A percentile compares a stretch with the other conserved stretches of the same genome.
phyloP scores from a whole-genome alignment of 2,797 vertebrate genomes.

The Liasis olivaceus region DNA sequence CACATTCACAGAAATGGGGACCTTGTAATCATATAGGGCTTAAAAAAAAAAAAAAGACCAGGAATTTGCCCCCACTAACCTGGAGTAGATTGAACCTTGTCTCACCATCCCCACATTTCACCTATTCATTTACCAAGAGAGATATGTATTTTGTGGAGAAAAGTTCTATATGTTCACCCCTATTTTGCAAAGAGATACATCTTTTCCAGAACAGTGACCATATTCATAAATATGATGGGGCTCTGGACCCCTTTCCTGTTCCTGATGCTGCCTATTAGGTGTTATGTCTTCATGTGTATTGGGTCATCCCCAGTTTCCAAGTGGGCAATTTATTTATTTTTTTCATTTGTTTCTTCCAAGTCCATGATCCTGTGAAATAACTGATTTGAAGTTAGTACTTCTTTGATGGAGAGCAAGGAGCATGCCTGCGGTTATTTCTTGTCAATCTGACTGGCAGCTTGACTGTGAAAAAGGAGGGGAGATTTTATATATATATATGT shows the following conservation, averaged over 20 bases:
- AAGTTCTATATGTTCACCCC: neutral
- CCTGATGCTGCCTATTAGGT: no score
- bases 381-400: neutral
- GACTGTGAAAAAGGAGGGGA: neutral
- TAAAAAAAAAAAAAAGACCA: neutral
- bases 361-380: neutral
- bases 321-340: neutral
- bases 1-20: neutral
- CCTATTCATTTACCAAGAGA: neutral
- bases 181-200: neutral
- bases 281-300: neutral
- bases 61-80: neutral
- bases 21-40: neutral
- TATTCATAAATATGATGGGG: neutral
- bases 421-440: slow-evolving; percentile 1
- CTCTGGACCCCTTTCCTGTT: neutral
- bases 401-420: slow-evolving; percentile 5
- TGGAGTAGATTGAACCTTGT: neutral
- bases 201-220: neutral
- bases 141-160: neutral
- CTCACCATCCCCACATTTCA: neutral
- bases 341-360: neutral
- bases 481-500: no score
- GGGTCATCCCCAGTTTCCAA: neutral
- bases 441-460: slow-evolving; percentile 12